Evolutionary conservation across 2,888 invertebrate species (phyloP), one percentile per base, ranked within the genome.

Genomic region (Euproctis similis): DNA sequence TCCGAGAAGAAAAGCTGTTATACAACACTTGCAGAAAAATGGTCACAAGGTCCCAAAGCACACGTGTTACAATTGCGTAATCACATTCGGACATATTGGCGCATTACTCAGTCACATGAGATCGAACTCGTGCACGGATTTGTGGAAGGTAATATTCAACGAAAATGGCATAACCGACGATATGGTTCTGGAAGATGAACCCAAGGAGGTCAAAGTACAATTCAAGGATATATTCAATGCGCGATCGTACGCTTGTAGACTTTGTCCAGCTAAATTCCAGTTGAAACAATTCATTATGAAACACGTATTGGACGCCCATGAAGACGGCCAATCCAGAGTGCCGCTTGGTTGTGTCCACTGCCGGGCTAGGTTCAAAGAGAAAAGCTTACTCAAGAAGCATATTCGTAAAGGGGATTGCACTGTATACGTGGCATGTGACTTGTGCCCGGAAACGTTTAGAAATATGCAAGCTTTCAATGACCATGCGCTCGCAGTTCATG

Each of bases 51-150:
- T 88, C 26, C 88, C 88, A 1, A 86, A 87, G 45, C 88, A 87
- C 45, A 88, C 88, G 0, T 89, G 88, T 48, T 88, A 88, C 45
- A 87, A 87, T 53, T 89, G 88, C 51, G 87, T 88, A 34, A 70
- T 88, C 13, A 87, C 88, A 0, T 88, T 87, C 38, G 74, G 72
- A 3, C 85, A 85, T 39, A 85, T 86, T 32, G 85, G 85, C 11
- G 85, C 85, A 16, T 48, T 86, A 13, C 66, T 86, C 2, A 85
- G 85, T 45, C 85, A 86, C 42, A 86, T 86, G 85, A 63, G 85
- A 37, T 72, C 84, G 4, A 82, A 85, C 30, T 63, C 71, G 18
- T 86, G 85, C 33, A 85, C 84, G 5, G 69, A 85, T 53, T 54
- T 84, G 12, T 86, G 85, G 85, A 85, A 80, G 55, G 68, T 86